phyloP scores from a whole-genome alignment of 2,888 invertebrate species.

The Bembecia ichneumoniformis region DNA sequence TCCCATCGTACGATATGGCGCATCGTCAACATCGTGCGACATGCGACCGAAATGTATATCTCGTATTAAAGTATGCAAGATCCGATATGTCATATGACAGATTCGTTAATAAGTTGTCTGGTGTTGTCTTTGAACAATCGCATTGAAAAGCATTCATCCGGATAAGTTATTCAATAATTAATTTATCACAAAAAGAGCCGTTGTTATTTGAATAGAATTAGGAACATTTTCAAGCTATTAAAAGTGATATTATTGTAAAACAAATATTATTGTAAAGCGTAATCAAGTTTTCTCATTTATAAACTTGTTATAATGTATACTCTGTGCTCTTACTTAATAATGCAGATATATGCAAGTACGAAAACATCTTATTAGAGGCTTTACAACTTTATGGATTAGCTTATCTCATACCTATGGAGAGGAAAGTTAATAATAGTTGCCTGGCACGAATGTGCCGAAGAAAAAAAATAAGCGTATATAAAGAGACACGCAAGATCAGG shows the following conservation, averaged over 20 bases:
- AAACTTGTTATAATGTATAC: constrained; percentile 13
- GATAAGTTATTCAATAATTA: not conserved
- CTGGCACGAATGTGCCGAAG: constrained; percentile 46
- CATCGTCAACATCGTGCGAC: constrained; percentile 23
- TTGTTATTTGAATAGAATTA: too few species aligned
- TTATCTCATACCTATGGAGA: constrained; percentile 36
- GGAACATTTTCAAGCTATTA: too few species aligned
- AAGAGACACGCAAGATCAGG: constrained; percentile 58
- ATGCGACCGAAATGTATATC: constrained; percentile 38
- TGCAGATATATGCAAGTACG: constrained; percentile 21
- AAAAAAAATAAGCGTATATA: constrained; percentile 46
- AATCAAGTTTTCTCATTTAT: not conserved
- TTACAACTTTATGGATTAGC: constrained; percentile 44
- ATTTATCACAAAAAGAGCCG: too few species aligned
- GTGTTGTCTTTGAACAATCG: constrained; percentile 1
- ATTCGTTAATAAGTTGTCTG: constrained; percentile 29
- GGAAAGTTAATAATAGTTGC: constrained; percentile 50
- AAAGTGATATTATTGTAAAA: too few species aligned
- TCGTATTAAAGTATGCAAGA: constrained; percentile 35
- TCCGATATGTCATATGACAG: constrained; percentile 49
- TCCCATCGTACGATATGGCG: constrained; percentile 40
- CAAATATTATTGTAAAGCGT: too few species aligned
- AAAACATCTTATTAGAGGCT: constrained; percentile 31
- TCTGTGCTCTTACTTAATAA: constrained; percentile 23
- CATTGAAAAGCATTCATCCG: constrained; percentile 6